Evolutionary conservation across 2,113 vertebrate genomes (phyloP).

Genomic region (Potamarius usumacintae): DNA sequence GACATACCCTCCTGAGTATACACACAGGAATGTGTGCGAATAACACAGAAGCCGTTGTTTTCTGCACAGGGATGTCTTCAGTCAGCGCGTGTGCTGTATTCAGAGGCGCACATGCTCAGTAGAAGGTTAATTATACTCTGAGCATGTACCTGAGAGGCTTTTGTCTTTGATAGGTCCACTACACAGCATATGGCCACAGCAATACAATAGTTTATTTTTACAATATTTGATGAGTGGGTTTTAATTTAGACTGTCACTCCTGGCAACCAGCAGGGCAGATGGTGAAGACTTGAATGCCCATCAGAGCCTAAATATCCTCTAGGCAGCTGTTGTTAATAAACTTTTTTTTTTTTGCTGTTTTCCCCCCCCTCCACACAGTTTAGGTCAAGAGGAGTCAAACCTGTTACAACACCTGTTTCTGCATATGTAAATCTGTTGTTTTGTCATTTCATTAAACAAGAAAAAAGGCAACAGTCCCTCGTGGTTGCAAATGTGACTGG

Average conservation of each 20-base stretch:
- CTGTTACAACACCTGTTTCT: constrained; percentile 95
- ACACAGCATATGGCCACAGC: constrained; percentile 74
- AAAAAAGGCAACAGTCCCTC: constrained; percentile 73
- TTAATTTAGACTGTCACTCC: constrained; percentile 90
- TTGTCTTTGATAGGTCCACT: constrained; percentile 60
- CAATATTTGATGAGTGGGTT: constrained; percentile 78
- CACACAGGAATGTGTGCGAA: constrained; percentile 35
- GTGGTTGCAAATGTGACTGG: constrained; percentile 81
- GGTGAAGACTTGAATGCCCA: constrained; percentile 81
- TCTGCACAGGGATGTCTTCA: constrained; percentile 38
- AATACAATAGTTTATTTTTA: constrained; percentile 81
- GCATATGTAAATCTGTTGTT: constrained; percentile 91
- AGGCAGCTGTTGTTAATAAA: constrained; percentile 88
- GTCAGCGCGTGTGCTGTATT: constrained; percentile 2
- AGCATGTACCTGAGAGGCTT: constrained; percentile 38
- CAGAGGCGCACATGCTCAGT: constrained; percentile 1
- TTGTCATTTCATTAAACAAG: constrained; percentile 91
- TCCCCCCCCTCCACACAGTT: constrained; percentile 64
- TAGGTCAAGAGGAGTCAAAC: constrained; percentile 89
- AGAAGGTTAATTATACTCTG: constrained; percentile 46
- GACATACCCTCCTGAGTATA: constrained; percentile 13
- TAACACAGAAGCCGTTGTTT: constrained; percentile 49
- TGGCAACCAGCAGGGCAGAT: constrained; percentile 84
- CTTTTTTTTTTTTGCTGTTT: constrained; percentile 63
- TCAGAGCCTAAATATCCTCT: constrained; percentile 81